Evolutionary conservation across 2,888 invertebrate genomes (phyloP), one percentile per base, ranked within the genome.

Genomic region (Ormyrus pomaceus): DNA sequence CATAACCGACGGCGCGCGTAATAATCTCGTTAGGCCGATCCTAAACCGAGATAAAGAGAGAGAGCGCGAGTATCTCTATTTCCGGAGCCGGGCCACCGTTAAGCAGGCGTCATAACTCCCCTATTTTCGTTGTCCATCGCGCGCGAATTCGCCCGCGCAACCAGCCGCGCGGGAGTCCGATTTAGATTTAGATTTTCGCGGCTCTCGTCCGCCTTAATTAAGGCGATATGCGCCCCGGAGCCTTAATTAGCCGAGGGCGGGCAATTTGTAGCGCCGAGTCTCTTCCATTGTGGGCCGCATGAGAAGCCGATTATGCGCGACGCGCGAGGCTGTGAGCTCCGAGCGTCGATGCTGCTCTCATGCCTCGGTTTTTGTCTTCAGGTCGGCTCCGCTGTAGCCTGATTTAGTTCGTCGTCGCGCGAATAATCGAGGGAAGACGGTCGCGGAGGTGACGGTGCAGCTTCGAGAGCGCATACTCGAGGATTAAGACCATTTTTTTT

Each of bases 71-170:
- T 59, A 10, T 8, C 48, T 19, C 50, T 76, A 69, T 76, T 76
- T 76, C 76, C 68, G 68, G 61, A 59, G 53, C 8, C 61, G 13
- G 50, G 11, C 50, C 58, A 71, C 71, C 51, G 34, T 45, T 0
- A 13, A 6, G 6, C 46, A 5, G 70, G 70, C 55, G 46, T 62
- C 62, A 34, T 9, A n/a, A 13, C 61, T 53, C 46, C 66, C 68
- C 66, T 68, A 69, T 68, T 68, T 76, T 62, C 68, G 74, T 48
- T 45, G 72, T n/a, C 53, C 72, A 72, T 64, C 19, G 13, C 19
- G 19, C 19, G 19, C 1, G 2, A 2, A 19, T 19, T 19, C 19
- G 19, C 19, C 19, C 1, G 19, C 19, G 1, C 1, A 2, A 19
- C 1, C 19, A 13, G 13, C 13, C 13, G 13, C 13, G 13, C 19